Base-by-base conservation (phyloP, 2,888 invertebrate species). In the Spilosoma lubricipeda region DNA sequence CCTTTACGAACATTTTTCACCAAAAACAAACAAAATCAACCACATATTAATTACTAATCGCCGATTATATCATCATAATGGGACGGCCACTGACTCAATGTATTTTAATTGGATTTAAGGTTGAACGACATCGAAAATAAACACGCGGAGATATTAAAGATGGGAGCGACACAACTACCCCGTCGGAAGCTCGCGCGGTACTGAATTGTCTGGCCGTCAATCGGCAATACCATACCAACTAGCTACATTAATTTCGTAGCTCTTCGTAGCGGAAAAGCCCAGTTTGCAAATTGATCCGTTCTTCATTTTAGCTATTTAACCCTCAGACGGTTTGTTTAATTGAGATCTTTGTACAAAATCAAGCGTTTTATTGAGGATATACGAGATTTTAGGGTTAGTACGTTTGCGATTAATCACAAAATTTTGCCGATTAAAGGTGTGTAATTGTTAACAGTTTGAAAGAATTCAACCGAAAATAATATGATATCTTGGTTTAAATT, bases 91-190 rank as follows among this genome's bases (percentile, higher is more conserved):
- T 87, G 89, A 89, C 90, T 84, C 89, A 88, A 89, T 79, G 85
- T 89, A 87, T 88, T 89, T 87, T 91, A 93, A 95, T 94, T 91
- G 90, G 93, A 94, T 94, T 93, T 87, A 87, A 88, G 87, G 90
- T 90, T 91, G 87, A 90, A 90, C 87, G 76, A 85, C 89, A 86
- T 85, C 94, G 93, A 87, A 82, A 88, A 90, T 90, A 89, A 93
- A 90, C 85, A 93, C 92, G 92, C 90, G 89, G 83, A 86, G 74
- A 75, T 70, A 76, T 76, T 71, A 33, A 56, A 52, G 30, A 20
- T 27, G 45, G 80, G 80, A 76, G 78, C 87, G 86, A 87, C 82
- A 85, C 93, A 70, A 64, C 77, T 88, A 8, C 77, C 66, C 84
- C 73, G 59, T 64, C 4, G 70, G 78, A 87, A 85, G 91, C 90